A percentile compares a stretch with the other conserved stretches of the same genome.
Evolutionary conservation across 2,113 vertebrate genomes (phyloP).

Genomic region (Alouatta palliata): DNA sequence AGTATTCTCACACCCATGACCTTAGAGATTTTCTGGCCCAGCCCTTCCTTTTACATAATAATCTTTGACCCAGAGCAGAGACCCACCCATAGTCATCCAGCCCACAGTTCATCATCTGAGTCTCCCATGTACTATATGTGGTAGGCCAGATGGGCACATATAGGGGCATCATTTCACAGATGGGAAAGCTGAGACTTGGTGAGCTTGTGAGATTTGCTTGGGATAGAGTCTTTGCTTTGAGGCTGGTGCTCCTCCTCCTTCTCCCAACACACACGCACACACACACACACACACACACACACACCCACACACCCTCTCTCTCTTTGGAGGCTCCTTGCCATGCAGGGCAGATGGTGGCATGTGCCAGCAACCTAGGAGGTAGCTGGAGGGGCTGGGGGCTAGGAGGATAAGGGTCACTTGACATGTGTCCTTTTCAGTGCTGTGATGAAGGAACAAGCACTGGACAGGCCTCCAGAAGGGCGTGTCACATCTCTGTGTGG

Average conservation of each 20-base stretch:
- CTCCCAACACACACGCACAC: background rate
- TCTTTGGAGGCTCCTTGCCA: background rate
- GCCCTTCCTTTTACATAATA: constrained; percentile 72
- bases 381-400: background rate
- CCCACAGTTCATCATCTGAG: background rate
- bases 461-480: background rate
- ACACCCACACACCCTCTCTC: background rate
- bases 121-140: background rate
- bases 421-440: background rate
- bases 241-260: background rate
- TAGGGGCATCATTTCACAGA: background rate
- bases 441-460: background rate
- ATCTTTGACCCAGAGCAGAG: constrained; percentile 13
- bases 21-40: constrained; percentile 58
- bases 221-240: background rate
- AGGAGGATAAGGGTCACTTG: background rate
- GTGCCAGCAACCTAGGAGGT: background rate
- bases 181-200: background rate
- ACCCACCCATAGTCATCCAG: background rate
- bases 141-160: background rate
- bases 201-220: background rate
- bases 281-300: background rate
- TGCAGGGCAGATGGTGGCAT: background rate
- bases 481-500: background rate
- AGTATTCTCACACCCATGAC: constrained; percentile 59